Conservation (phyloP, 1,140 invertebrate species). For the Bacillus rossius region DNA sequence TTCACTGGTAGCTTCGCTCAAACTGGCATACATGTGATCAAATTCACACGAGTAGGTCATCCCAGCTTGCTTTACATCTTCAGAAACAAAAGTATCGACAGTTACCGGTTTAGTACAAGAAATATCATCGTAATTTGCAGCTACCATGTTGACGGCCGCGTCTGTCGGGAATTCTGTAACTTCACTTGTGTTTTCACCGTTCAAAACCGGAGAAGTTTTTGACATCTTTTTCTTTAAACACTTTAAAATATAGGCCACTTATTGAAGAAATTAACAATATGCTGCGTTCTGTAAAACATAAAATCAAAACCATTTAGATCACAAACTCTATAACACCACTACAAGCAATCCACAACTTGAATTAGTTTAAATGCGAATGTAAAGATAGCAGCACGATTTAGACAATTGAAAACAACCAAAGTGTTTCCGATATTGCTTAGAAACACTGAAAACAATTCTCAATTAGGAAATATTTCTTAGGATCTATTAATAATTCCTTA, state of each 20-base stretch:
- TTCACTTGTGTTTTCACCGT: conserved; percentile 26
- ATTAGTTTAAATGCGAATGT: not conserved
- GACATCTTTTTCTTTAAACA: conserved; percentile 20
- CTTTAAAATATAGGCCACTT: not conserved
- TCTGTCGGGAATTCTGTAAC: conserved; percentile 20
- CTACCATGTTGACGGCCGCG: conserved; percentile 31
- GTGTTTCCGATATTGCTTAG: too few species aligned
- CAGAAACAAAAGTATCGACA: conserved; percentile 18
- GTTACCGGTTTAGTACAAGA: conserved; percentile 31
- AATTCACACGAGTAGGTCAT: conserved; percentile 41
- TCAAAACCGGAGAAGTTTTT: conserved; percentile 22
- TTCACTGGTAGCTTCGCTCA: conserved; percentile 43
- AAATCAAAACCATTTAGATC: conserved; percentile 9
- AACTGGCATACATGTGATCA: conserved; percentile 52
- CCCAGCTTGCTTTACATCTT: conserved; percentile 19
- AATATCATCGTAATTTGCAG: conserved; percentile 32
- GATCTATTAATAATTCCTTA: too few species aligned
- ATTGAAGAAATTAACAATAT: not conserved
- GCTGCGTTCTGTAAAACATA: conserved; percentile 2
- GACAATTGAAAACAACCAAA: too few species aligned
- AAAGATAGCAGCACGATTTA: not conserved
- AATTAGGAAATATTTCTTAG: too few species aligned
- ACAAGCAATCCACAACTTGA: conserved; percentile 1
- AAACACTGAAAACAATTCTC: too few species aligned
- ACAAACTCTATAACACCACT: conserved; percentile 5